phyloP scores from a whole-genome alignment of 2,888 invertebrate genomes.

The Mythimna ferrago region DNA sequence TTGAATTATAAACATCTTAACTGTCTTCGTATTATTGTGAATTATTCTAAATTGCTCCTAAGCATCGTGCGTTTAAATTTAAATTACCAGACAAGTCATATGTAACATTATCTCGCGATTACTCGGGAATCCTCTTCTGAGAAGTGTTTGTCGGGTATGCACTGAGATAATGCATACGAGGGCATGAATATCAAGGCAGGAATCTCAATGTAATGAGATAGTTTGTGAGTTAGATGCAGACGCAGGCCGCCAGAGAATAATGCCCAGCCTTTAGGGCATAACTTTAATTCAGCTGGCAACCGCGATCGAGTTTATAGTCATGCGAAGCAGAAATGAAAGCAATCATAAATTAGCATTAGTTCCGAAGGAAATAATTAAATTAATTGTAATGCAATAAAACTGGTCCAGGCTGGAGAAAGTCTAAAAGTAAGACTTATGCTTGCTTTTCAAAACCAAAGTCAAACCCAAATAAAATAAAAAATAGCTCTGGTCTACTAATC shows the following conservation, averaged over 20 bases:
- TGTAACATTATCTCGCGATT: slow-evolving; percentile 51
- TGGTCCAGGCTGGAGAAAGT: slow-evolving; percentile 26
- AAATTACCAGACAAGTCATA: slow-evolving; percentile 53
- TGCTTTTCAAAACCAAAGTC: neutral
- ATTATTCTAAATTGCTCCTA: slow-evolving; percentile 33
- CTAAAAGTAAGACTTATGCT: neutral
- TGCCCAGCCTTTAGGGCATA: slow-evolving; percentile 48
- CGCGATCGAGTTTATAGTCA: slow-evolving; percentile 50
- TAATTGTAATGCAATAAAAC: slow-evolving; percentile 23
- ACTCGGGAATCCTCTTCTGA: slow-evolving; percentile 48
- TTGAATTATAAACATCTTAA: slow-evolving; percentile 63
- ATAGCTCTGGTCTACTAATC: neutral
- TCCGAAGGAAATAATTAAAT: slow-evolving; percentile 47
- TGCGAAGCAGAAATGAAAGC: slow-evolving; percentile 40
- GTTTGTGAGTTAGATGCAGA: slow-evolving; percentile 47
- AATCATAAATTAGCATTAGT: slow-evolving; percentile 47
- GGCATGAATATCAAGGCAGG: slow-evolving; percentile 49
- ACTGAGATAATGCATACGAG: slow-evolving; percentile 37
- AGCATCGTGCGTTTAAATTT: slow-evolving; percentile 54
- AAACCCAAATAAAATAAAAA: too few species aligned
- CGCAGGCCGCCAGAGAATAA: slow-evolving; percentile 42
- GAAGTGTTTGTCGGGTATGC: slow-evolving; percentile 42
- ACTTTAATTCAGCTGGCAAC: slow-evolving; percentile 52
- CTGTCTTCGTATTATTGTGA: slow-evolving; percentile 42
- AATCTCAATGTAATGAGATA: slow-evolving; percentile 58